A percentile compares a stretch with the other conserved stretches of the same genome.
Conservation (phyloP, 92 coral and sea anemone species). For the Umimayanthus chanpuru region DNA sequence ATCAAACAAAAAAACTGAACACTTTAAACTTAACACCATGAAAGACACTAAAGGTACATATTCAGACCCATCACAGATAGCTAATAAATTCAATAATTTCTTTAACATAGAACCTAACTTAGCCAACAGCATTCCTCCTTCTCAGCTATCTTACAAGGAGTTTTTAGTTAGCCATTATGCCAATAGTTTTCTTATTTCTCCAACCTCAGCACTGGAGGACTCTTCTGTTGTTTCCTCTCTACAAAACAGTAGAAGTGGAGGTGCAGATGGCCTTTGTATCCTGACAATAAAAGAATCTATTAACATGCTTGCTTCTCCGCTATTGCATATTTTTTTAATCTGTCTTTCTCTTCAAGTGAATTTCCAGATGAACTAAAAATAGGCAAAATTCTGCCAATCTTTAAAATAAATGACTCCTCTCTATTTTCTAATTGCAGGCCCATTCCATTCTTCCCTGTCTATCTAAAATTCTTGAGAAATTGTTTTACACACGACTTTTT, state of each 20-base stretch:
- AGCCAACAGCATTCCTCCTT: conserved; percentile 29
- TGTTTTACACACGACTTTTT: conserved; percentile 37
- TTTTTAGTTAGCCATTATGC: conserved; percentile 1
- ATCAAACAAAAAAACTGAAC: conserved; percentile 15
- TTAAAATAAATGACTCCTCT: conserved; percentile 15
- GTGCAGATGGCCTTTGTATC: conserved; percentile 41
- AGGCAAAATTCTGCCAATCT: conserved; percentile 28
- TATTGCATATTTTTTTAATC: conserved; percentile 38
- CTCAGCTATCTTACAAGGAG: conserved; percentile 6
- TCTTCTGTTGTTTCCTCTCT: conserved; percentile 12
- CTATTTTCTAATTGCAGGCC: conserved; percentile 44
- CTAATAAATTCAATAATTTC: conserved; percentile 22
- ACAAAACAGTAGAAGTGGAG: conserved; percentile 24
- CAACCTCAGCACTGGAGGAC: conserved; percentile 14
- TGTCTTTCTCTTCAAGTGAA: conserved; percentile 19
- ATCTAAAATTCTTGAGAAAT: conserved; percentile 41
- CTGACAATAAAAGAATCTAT: conserved; percentile 28
- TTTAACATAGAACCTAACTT: conserved; percentile 19
- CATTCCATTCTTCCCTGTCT: conserved; percentile 43
- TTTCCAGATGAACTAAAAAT: conserved; percentile 45
- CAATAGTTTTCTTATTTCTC: conserved; percentile 22
- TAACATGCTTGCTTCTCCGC: conserved; percentile 34
- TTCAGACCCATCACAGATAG: conserved; percentile 16
- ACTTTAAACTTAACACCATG: conserved; percentile 13
- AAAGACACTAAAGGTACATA: conserved; percentile 31